Evolutionary conservation across 2,797 vertebrate genomes (phyloP), one percentile per base, ranked within the genome.

Genomic region (Pseudomugil gertrudae): DNA sequence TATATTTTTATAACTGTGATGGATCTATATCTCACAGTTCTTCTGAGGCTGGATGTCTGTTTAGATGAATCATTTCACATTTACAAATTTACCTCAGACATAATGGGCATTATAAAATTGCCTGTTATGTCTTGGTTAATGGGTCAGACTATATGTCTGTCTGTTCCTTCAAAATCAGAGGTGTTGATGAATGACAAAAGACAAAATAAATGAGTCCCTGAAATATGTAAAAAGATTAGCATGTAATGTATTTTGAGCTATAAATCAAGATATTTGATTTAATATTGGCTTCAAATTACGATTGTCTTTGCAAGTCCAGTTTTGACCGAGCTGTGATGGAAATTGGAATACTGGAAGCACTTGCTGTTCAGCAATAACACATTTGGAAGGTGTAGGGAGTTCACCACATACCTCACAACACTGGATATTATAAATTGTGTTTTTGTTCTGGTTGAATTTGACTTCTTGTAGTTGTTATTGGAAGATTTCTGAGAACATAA

Each of bases 401-500:
- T 48, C 10, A 50, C 48, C 48, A 26, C 48, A 51, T 51, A 17
- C 48, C 24, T 51, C 23, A 51, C 5, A 51, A 51, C 23, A 51
- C 23, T 51, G 23, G 26, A 26, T 51, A 13, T 26, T 51, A 5
- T 36, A 17, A 43, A 27, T 7, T 29, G n/a, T 36, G n/a, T 66
- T 56, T 66, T 47, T 19, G 40, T 59, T 61, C 23, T 36, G 58
- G 51, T 26, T 15, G 1, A 14, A 13, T 15, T 15, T 5, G 4
- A 51, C 13, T 15, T 51, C 47, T 24, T 23, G 3, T 27, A 51
- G 23, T 50, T 59, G 45, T n/a, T n/a, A n/a, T n/a, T n/a, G n/a
- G n/a, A n/a, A n/a, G 80, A 74, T 63, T 13, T 33, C 45, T 23
- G 48, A 38, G 56, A 57, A 76, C 57, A 86, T 84, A 66, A 60